Conservation (phyloP, 2,113 vertebrate species). For the Noturus placidus region DNA sequence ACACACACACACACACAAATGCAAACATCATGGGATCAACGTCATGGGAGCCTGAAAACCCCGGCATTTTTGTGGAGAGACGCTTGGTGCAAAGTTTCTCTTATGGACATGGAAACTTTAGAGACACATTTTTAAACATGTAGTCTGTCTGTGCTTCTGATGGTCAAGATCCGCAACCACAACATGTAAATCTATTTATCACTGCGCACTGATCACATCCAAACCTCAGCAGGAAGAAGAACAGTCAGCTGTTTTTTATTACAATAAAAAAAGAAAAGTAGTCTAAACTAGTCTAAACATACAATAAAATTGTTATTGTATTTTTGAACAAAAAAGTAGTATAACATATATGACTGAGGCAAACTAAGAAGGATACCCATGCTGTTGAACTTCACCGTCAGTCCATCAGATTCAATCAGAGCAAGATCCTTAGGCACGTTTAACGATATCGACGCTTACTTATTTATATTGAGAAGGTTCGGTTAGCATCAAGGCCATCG, state of each 20-base stretch:
- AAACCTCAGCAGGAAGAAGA: neutral
- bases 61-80: conserved; percentile 67
- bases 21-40: conserved; percentile 59
- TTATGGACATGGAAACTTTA: conserved; percentile 59
- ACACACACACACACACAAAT: conserved; percentile 52
- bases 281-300: neutral
- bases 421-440: conserved; percentile 60
- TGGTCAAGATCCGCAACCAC: neutral
- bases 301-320: no score
- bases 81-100: conserved; percentile 61
- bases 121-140: conserved; percentile 28
- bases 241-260: neutral
- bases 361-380: neutral
- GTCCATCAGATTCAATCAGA: conserved; percentile 50
- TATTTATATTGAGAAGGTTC: conserved; percentile 80
- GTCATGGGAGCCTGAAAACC: conserved; percentile 77
- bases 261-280: neutral
- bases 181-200: neutral
- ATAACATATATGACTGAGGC: no score
- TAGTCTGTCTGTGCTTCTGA: neutral
- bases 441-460: conserved; percentile 74
- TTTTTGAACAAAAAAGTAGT: neutral
- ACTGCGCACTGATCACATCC: neutral
- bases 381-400: neutral
- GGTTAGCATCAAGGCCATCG: conserved; percentile 72